Conservation (phyloP, 53 echinoderm and acorn worm species). For the Hippasteria phrygiana region DNA sequence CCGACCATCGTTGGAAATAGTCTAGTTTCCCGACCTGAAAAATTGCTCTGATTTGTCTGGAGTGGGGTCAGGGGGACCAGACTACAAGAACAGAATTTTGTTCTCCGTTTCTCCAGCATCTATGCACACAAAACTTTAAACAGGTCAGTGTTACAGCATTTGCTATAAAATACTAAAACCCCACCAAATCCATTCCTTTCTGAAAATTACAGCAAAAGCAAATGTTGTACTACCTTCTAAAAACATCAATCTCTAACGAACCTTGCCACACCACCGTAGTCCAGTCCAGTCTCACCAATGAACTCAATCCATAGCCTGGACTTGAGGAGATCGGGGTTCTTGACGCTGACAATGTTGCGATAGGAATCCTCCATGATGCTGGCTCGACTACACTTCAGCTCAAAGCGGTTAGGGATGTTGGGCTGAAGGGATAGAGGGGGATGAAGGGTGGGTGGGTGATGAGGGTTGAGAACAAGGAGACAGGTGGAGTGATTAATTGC, state of each 20-base stretch:
- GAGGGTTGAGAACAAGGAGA: not conserved
- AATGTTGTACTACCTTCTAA: too few relatives aligned
- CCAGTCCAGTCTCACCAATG: constrained; percentile 88
- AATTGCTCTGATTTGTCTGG: too few relatives aligned
- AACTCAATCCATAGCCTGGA: constrained; percentile 98
- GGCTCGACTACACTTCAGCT: constrained; percentile 85
- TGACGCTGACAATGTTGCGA: constrained; percentile 80
- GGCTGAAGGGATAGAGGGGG: constrained; percentile 46
- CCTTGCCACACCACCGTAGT: constrained; percentile 99
- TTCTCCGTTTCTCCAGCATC: too few relatives aligned
- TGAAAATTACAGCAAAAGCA: too few relatives aligned
- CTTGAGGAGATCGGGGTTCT: constrained; percentile 90
- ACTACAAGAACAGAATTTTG: too few relatives aligned
- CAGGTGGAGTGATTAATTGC: not conserved
- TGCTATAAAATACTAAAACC: too few relatives aligned
- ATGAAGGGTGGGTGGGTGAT: not conserved
- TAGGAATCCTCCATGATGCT: constrained; percentile 93
- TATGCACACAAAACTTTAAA: too few relatives aligned
- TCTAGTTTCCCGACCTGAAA: too few relatives aligned
- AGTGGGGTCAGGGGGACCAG: too few relatives aligned
- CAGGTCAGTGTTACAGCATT: too few relatives aligned
- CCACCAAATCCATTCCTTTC: too few relatives aligned
- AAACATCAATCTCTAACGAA: not conserved
- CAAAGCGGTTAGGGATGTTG: constrained; percentile 93
- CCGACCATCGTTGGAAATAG: too few relatives aligned